Base-by-base conservation (phyloP, 2,113 vertebrate species). In the Rhinolophus ferrumequinum region DNA sequence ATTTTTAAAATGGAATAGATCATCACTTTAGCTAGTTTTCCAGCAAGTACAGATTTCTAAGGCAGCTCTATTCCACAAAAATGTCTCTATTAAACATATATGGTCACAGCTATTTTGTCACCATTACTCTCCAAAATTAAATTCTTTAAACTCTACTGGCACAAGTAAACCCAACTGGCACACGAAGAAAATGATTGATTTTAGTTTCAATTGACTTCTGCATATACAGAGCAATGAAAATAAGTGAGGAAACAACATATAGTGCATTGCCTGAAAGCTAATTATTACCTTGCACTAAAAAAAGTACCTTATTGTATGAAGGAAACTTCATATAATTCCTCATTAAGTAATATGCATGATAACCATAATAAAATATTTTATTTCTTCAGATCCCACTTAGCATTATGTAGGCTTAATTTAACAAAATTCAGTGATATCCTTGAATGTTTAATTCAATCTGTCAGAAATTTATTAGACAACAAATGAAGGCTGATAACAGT, bases 401-500 rank as follows among this genome's bases (percentile, higher is more conserved):
- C 83, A 87, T 14, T 95, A 90, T 85, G 26, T 73, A 94, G 83
- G 41, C 86, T 97, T 95, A 95, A 96, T 95, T 96, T 50, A 30
- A 92, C 82, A 98, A 89, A 94, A 26, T 7, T 77, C 94, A 79
- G 0, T 50, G 21, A 19, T 70, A 44, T 92, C 1, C 26, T 79
- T 86, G 44, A 95, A 95, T 70, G 3, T 26, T 96, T 96, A 96
- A 97, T 83, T 96, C 33, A 96, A 66, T 35, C 38, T 96, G 84
- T 66, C 83, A 97, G 30, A 88, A 95, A 47, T 94, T 90, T 79
- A 80, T 77, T 60, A 41, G 35, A 94, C 97, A 91, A 97, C 89
- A 97, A 90, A 79, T 96, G 88, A 96, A 97, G 58, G 82, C 84
- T 58, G 54, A 98, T 94, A 90, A 97, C 79, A 14, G 22, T 64